Evolutionary conservation across 2,888 invertebrate genomes (phyloP), one percentile per base, ranked within the genome.

Genomic region (Apomyelois bistriatella): DNA sequence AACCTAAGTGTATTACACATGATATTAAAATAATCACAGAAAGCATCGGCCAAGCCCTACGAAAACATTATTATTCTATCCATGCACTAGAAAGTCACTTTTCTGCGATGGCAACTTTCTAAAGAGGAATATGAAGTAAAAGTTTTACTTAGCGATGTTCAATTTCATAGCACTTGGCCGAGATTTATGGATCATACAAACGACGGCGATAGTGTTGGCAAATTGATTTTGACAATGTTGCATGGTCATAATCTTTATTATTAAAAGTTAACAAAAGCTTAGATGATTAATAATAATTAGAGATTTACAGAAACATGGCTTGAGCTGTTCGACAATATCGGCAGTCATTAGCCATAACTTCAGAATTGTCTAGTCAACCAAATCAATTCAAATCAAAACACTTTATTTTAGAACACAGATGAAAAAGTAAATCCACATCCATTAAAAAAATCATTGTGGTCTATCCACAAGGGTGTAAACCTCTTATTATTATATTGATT

Each of bases 171-270:
- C 46, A 22, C 43, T 35, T 32, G 46, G 46, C 9, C 32, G 6
- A 46, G 46, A 46, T 46, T 46, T 46, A 46, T 46, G 46, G 32
- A 1, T 46, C 32, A 15, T 35, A 46, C 46, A 32, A 10, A 32
- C 32, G 46, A 46, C 46, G 46, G 15, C 16, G 46, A 46, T 46
- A 32, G 46, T 8, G 46, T 13, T 13, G 30, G 46, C 1, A 46
- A 46, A 46, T 46, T 46, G 46, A 32, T 46, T 46, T 32, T 32
- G 16, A 46, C 46, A 46, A 46, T 46, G 46, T 46, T 46, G 46
- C 32, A 16, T 46, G 46, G 32, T 46, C 46, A 46, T 46, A 46
- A 35, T 28, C 15, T 46, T 46, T 16, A 16, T 46, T 35, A 46
- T 15, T 35, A 16, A 46, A 46, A 46, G 9, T 46, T 46, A 15